Base-by-base conservation (phyloP, 2,113 vertebrate species). In the Okapia johnstoni region DNA sequence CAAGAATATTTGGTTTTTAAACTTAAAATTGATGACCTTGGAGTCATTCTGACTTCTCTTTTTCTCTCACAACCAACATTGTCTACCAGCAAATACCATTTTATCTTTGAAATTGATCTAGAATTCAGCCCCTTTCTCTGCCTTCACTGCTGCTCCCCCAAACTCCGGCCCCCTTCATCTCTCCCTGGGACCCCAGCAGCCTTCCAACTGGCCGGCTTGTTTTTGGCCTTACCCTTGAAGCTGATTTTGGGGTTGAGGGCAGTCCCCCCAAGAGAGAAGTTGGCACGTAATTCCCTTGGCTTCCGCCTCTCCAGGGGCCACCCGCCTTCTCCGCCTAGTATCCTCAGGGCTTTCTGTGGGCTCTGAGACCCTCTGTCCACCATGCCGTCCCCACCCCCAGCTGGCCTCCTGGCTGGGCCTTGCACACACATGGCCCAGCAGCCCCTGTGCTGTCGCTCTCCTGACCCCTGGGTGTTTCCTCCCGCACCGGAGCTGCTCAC, bases 361-460 rank as follows among this genome's bases (percentile, higher is more conserved):
- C 85, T 2, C 3, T 10, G 6, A 63, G 60, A 36, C 58, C 46
- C 48, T 36, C 60, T 2, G 3, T 40, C 10, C 43, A 21, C 11
- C 0, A 14, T 3, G 19, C 8, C 0, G 10, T 5, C 50, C 21
- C 2, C 2, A 28, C 15, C 0, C 26, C 26, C 19, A 8, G 0
- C 43, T n/a, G 50, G 40, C 81, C 30, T 63, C 84, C 76, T 79
- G 58, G 46, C 36, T 6, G 4, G 52, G n/a, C 85, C 43, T 13
- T 26, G 15, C 21, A 17, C 16, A 14, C 33, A 21, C 46, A 19
- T 0, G 9, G 46, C 12, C 26, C 25, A 2, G n/a, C 21, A 40
- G 26, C 52, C 58, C 26, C 70, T n/a, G 8, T 28, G 33, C n/a
- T 6, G 0, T 13, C 6, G 28, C 88, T 19, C 50, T 61, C 13